These are phyloP conservation scores for Salticus scenicus DNA, from an alignment of 2,888 invertebrate genomes.

Conservation along the genomic window DNA sequence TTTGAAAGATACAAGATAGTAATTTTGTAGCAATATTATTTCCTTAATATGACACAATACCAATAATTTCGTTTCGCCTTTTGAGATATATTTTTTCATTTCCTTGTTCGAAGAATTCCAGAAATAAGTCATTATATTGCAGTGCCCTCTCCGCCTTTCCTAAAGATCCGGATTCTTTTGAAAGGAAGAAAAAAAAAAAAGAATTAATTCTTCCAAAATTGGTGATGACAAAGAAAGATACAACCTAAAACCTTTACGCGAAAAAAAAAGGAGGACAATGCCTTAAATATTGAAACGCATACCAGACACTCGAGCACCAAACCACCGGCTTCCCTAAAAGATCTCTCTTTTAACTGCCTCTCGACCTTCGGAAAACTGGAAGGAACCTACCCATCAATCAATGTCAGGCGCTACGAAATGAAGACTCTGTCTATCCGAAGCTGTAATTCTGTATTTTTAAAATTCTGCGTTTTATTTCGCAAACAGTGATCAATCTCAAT, in stretches of 20 bases:
- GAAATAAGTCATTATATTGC: constrained; percentile 1
- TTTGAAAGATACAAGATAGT: too few relatives aligned
- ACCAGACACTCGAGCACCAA: background rate
- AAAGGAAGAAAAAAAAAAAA: too few relatives aligned
- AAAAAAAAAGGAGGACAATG: constrained; percentile 5
- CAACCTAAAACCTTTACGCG: background rate
- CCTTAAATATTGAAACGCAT: constrained; percentile 8
- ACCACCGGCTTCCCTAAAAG: background rate
- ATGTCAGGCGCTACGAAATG: constrained; percentile 47
- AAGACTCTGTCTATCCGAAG: constrained; percentile 44
- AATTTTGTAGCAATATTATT: background rate
- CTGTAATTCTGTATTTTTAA: constrained; percentile 63
- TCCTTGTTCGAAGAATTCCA: background rate
- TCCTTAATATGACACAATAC: background rate
- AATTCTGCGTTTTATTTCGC: constrained; percentile 58
- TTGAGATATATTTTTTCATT: background rate
- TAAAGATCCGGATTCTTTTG: constrained; percentile 9
- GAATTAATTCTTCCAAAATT: background rate
- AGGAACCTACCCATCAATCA: constrained; percentile 58
- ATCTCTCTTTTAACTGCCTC: background rate
- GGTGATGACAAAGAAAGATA: constrained; percentile 13
- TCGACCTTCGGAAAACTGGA: constrained; percentile 7
- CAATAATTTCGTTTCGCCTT: background rate
- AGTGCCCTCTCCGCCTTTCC: background rate
- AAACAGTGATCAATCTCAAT: constrained; percentile 66